Percentiles rank a stretch among this genome's conserved stretches.
These are phyloP conservation scores for Rhinichthys klamathensis DNA, from an alignment of 2,113 vertebrate species.

Conservation along the genomic window DNA sequence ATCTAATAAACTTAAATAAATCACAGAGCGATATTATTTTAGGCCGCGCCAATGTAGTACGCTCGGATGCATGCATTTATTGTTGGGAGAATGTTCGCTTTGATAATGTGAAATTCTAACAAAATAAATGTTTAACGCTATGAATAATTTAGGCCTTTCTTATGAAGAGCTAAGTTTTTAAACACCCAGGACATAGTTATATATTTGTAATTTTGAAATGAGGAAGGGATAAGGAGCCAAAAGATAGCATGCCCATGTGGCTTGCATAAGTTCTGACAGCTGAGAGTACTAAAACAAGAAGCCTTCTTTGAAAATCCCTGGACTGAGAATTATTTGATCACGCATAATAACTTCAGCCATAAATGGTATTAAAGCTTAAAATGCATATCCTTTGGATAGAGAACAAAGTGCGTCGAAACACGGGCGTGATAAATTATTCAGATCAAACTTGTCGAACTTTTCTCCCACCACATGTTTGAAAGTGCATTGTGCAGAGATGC, in stretches of 20 bases:
- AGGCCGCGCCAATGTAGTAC: slow-evolving; percentile 48
- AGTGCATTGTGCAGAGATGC: slow-evolving; percentile 64
- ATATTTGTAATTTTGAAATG: slow-evolving; percentile 69
- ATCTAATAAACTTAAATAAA: slow-evolving; percentile 52
- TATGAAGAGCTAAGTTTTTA: slow-evolving; percentile 53
- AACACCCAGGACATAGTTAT: slow-evolving; percentile 62
- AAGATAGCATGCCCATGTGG: slow-evolving; percentile 64
- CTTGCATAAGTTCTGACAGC: slow-evolving; percentile 63
- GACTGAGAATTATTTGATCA: slow-evolving; percentile 77
- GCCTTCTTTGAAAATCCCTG: slow-evolving; percentile 67
- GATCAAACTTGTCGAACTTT: slow-evolving; percentile 67
- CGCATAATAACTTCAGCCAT: slow-evolving; percentile 74
- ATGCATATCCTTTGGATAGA: slow-evolving; percentile 70
- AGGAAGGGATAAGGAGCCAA: slow-evolving; percentile 58
- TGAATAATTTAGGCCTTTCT: slow-evolving; percentile 68
- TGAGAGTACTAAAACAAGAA: slow-evolving; percentile 61
- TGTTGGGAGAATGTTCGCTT: slow-evolving; percentile 58
- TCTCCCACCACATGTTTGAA: slow-evolving; percentile 57
- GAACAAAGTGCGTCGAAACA: slow-evolving; percentile 76
- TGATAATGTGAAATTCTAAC: slow-evolving; percentile 65
- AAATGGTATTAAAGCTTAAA: slow-evolving; percentile 75
- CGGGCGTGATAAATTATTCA: slow-evolving; percentile 78
- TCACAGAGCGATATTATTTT: slow-evolving; percentile 55
- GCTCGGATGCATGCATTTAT: slow-evolving; percentile 59
- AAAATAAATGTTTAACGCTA: slow-evolving; percentile 72